phyloP scores from a whole-genome alignment of 2,113 vertebrate species.

The Pomatorhinus ruficollis region DNA sequence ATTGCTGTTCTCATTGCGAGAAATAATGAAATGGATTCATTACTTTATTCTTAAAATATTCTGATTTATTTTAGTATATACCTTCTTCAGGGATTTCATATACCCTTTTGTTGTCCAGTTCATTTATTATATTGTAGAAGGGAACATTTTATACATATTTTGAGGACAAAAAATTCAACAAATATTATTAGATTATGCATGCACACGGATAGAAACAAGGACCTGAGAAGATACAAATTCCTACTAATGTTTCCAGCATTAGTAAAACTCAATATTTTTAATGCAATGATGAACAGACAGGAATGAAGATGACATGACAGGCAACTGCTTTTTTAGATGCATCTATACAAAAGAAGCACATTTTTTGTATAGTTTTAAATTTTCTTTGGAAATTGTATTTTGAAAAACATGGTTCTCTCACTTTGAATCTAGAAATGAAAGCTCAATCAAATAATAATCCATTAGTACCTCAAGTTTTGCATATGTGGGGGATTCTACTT shows the following conservation, averaged over 20 bases:
- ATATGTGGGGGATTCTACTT: neutral
- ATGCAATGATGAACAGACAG: neutral
- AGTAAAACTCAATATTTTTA: neutral
- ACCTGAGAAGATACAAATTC: neutral
- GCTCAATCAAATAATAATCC: neutral
- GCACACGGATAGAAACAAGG: neutral
- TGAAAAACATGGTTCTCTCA: neutral
- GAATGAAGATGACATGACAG: neutral
- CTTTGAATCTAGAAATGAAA: neutral
- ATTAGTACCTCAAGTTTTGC: neutral
- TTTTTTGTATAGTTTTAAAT: neutral
- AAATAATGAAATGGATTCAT: conserved; percentile 66
- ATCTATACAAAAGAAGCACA: rapidly evolving
- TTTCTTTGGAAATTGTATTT: neutral
- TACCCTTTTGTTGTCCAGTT: neutral
- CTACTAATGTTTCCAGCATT: neutral
- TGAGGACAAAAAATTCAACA: neutral
- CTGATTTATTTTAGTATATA: conserved; percentile 44
- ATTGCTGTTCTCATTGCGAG: conserved; percentile 39
- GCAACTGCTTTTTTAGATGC: neutral
- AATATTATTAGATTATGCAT: neutral
- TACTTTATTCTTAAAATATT: conserved; percentile 61
- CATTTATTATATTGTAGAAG: neutral
- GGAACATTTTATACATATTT: neutral
- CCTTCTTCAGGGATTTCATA: conserved; percentile 1